Evolutionary conservation across 1,140 invertebrate genomes (phyloP).

Genomic region (Rhyacophila brunnea): DNA sequence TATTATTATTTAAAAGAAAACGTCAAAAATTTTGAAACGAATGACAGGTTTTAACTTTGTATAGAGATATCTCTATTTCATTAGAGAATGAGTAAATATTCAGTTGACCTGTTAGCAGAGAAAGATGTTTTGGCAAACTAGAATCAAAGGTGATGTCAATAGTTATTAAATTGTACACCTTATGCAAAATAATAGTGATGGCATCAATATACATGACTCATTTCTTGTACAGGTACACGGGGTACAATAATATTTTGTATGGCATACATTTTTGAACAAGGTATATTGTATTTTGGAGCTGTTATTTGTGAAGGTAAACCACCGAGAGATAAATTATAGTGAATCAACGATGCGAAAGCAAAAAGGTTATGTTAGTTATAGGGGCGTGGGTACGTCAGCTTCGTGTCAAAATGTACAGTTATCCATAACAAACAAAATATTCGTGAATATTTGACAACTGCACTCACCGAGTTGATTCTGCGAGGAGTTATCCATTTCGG

Average conservation of each 20-base stretch:
- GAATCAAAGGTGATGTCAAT: neutral
- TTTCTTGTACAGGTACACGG: neutral
- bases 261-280: too few species aligned
- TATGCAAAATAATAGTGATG: neutral
- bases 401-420: constrained; percentile 53
- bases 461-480: constrained; percentile 24
- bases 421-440: constrained; percentile 31
- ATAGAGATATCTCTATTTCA: too few species aligned
- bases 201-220: neutral
- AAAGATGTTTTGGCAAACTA: too few species aligned
- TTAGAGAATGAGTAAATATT: too few species aligned
- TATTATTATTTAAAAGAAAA: too few species aligned
- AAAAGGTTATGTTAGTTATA: constrained; percentile 25
- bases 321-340: too few species aligned
- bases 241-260: constrained; percentile 2
- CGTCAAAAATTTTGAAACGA: too few species aligned
- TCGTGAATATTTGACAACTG: constrained; percentile 21
- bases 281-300: too few species aligned
- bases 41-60: too few species aligned
- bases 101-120: too few species aligned
- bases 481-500: constrained; percentile 17
- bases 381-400: constrained; percentile 49
- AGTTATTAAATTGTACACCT: neutral
- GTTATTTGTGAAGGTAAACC: too few species aligned
- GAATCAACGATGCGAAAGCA: too few species aligned